A percentile compares a stretch with the other conserved stretches of the same genome.
Conservation (phyloP, 2,888 invertebrate genomes). For the Coleophora flavipennella region DNA sequence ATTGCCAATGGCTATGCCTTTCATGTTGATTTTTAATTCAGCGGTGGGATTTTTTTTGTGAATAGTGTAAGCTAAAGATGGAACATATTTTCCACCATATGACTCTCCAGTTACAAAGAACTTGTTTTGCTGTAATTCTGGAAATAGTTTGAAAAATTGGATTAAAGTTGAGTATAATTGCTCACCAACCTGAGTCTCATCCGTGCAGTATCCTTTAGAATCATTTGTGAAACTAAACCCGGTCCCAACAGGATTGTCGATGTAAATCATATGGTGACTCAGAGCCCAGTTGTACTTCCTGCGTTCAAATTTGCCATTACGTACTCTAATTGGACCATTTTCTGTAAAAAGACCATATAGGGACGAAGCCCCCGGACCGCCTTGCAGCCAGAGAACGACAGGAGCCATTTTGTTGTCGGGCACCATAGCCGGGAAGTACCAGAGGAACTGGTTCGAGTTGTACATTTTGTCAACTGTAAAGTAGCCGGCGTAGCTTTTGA, state of each 20-base stretch:
- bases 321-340: constrained; percentile 79
- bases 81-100: constrained; percentile 85
- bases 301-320: constrained; percentile 53
- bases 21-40: constrained; percentile 79
- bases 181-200: constrained; percentile 85
- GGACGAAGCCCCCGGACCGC: constrained; percentile 87
- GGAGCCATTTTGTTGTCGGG: constrained; percentile 72
- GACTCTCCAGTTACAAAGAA: constrained; percentile 94
- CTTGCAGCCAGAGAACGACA: constrained; percentile 88
- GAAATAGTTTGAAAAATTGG: constrained; percentile 90
- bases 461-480: constrained; percentile 85
- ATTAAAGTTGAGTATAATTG: constrained; percentile 82
- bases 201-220: constrained; percentile 82
- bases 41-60: constrained; percentile 75
- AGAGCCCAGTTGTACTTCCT: constrained; percentile 86
- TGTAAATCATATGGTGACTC: constrained; percentile 86
- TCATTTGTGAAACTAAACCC: constrained; percentile 91
- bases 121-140: constrained; percentile 79
- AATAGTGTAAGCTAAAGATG: constrained; percentile 83
- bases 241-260: constrained; percentile 94
- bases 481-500: constrained; percentile 84
- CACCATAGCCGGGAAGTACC: constrained; percentile 88
- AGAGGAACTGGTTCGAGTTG: constrained; percentile 90
- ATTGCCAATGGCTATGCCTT: constrained; percentile 84
- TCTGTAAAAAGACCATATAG: constrained; percentile 87